A percentile compares a stretch with the other conserved stretches of the same genome.
phyloP scores from a whole-genome alignment of 1,140 invertebrate genomes.

The Drosophila nikananu region DNA sequence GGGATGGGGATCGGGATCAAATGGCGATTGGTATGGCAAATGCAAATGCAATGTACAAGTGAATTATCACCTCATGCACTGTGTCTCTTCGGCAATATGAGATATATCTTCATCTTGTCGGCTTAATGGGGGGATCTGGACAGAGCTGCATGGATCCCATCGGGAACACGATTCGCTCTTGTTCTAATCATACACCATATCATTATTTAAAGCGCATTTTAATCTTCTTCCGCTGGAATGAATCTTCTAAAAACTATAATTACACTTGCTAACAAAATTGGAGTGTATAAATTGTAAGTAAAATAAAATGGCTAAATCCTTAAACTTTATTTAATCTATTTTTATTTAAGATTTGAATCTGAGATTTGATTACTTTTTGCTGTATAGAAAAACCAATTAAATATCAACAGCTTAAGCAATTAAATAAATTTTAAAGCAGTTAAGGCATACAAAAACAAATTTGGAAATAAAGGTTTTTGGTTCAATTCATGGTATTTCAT shows the following conservation, averaged over 20 bases:
- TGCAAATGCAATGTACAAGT: constrained; percentile 52
- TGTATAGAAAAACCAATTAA: too few relatives aligned
- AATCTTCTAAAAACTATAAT: constrained; percentile 30
- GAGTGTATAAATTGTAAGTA: too few relatives aligned
- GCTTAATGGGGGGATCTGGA: constrained; percentile 29
- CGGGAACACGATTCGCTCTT: constrained; percentile 21
- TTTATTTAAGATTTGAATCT: not conserved
- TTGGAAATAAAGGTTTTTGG: not conserved
- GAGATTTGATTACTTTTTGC: not conserved
- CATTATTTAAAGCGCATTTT: constrained; percentile 40
- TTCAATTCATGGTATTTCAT: not conserved
- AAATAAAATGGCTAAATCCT: too few relatives aligned
- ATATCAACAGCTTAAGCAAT: not conserved
- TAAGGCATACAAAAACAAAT: not conserved
- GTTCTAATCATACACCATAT: constrained; percentile 41
- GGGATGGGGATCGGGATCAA: constrained; percentile 1
- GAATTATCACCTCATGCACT: constrained; percentile 50
- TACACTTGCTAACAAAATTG: constrained; percentile 15
- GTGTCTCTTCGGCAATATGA: constrained; percentile 15
- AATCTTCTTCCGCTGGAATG: constrained; percentile 22
- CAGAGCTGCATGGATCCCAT: constrained; percentile 11
- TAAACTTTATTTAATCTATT: not conserved
- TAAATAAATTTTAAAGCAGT: not conserved
- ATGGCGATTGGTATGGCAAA: constrained; percentile 22
- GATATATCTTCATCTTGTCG: constrained; percentile 41